phyloP scores from a whole-genome alignment of 1,140 invertebrate species.

The Drosophila santomea region DNA sequence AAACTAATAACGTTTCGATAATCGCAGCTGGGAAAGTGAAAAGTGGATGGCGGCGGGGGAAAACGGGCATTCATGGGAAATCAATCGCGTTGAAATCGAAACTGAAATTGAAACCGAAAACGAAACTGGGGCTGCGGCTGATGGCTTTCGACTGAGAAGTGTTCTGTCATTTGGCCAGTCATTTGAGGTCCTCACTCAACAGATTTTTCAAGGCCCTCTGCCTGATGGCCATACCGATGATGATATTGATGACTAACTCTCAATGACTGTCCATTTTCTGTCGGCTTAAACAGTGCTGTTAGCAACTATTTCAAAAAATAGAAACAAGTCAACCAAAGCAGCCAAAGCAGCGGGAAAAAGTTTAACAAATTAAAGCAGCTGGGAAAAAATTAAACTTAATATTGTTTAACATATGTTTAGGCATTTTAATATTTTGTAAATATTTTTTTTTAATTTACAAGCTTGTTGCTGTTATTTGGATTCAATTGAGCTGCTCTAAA shows the following conservation, averaged over 20 bases:
- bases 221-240: constrained; percentile 29
- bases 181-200: constrained; percentile 14
- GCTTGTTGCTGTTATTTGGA: no score
- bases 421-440: no score
- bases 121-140: constrained; percentile 44
- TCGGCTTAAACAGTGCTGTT: neutral
- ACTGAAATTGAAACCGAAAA: constrained; percentile 42
- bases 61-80: constrained; percentile 55
- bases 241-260: constrained; percentile 54
- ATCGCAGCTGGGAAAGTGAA: constrained; percentile 30
- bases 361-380: neutral
- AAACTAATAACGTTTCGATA: constrained; percentile 70
- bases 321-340: neutral
- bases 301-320: neutral
- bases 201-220: constrained; percentile 12
- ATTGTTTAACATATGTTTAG: no score
- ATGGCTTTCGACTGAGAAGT: constrained; percentile 42
- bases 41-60: constrained; percentile 2
- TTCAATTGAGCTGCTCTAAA: no score
- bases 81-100: constrained; percentile 66
- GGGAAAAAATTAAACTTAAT: no score
- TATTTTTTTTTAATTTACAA: no score
- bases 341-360: neutral
- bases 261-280: constrained; percentile 37
- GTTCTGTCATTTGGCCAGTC: constrained; percentile 26